A percentile compares a stretch with the other conserved stretches of the same genome.
Evolutionary conservation across 2,797 vertebrate species (phyloP).

Genomic region (Vipera latastei): DNA sequence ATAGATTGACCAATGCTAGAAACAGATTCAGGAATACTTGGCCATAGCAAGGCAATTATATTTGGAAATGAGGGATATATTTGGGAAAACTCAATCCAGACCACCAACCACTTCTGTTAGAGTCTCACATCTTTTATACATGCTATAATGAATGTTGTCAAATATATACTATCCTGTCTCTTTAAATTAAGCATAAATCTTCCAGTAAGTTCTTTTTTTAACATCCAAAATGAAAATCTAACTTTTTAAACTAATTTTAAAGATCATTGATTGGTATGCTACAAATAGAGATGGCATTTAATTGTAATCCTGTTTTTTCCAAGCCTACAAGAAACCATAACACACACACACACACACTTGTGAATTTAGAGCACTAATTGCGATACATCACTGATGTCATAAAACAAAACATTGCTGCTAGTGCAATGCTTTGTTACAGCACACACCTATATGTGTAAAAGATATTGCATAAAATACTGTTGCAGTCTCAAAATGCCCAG

Average conservation of each 20-base stretch:
- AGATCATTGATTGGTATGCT: neutral
- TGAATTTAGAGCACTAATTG: neutral
- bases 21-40: neutral
- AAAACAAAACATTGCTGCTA: neutral
- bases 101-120: neutral
- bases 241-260: neutral
- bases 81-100: neutral
- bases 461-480: neutral
- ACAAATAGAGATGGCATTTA: neutral
- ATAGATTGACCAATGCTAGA: neutral
- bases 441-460: neutral
- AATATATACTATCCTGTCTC: neutral
- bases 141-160: neutral
- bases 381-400: neutral
- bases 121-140: neutral
- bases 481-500: neutral
- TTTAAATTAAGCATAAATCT: neutral
- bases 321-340: neutral
- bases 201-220: neutral
- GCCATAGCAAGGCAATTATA: neutral
- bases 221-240: neutral
- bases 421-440: neutral
- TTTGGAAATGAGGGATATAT: neutral
- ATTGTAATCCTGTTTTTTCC: neutral
- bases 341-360: neutral